These are phyloP conservation scores for Australoheros scitulus DNA, from an alignment of 2,113 vertebrate species.

Conservation along the genomic window DNA sequence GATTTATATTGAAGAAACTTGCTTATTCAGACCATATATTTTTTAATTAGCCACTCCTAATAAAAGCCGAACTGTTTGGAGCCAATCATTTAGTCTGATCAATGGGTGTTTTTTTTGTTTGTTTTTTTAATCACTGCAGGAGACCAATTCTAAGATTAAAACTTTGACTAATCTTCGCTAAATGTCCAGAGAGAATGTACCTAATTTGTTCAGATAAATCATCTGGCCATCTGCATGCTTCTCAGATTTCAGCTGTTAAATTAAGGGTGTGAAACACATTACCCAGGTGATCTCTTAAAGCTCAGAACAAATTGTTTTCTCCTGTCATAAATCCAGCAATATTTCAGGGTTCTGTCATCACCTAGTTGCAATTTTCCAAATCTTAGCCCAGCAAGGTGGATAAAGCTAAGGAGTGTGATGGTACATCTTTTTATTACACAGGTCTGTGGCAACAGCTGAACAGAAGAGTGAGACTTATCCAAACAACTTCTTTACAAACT, in stretches of 20 bases:
- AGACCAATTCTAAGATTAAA: not conserved
- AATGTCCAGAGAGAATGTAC: too few species aligned
- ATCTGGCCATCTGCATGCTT: not conserved
- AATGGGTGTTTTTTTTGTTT: not conserved
- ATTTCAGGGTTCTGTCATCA: not conserved
- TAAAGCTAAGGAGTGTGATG: not conserved
- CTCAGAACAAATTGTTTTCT: not conserved
- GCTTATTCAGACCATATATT: constrained; percentile 12
- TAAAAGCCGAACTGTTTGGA: constrained; percentile 40
- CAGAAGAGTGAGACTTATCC: not conserved
- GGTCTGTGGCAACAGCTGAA: not conserved
- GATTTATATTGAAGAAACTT: constrained; percentile 57
- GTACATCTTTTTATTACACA: constrained; percentile 35
- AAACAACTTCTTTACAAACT: constrained; percentile 12
- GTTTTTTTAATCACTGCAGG: not conserved
- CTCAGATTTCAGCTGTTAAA: not conserved
- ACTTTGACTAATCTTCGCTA: too few species aligned
- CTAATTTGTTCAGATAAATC: too few species aligned
- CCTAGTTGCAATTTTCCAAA: not conserved
- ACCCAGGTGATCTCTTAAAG: not conserved
- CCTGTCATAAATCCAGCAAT: not conserved
- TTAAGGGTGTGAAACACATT: not conserved
- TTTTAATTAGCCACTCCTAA: constrained; percentile 41
- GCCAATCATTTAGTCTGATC: not conserved
- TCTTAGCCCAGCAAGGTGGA: not conserved